Evolutionary conservation across 1,140 invertebrate genomes (phyloP), one percentile per base, ranked within the genome.

Genomic region (Drosophila albomicans): DNA sequence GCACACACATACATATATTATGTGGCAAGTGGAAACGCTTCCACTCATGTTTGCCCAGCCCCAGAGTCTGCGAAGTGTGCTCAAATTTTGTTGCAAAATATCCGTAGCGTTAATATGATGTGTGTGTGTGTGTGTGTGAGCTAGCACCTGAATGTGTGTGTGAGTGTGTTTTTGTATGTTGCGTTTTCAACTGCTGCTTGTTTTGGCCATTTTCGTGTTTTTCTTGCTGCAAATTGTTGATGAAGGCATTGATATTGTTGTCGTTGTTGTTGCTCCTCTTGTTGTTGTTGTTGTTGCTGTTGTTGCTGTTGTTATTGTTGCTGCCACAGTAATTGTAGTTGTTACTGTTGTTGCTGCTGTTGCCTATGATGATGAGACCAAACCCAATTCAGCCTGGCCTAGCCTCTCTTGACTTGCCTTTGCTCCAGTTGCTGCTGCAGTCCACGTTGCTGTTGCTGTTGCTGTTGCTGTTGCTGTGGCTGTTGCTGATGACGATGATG

Each of bases 211-310:
- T 79, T 73, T 74, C 78, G 15, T 82, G 73, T 87, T 82, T 75
- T 79, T 81, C 68, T 75, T 74, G 58, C 66, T 87, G 77, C 78
- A 89, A 87, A 87, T 87, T 88, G 85, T 89, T 84, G 85, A 80
- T 88, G 80, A 88, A 79, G 82, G 84, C 84, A 62, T 73, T 61
- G 64, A 49, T 78, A 65, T 69, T 76, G 71, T 62, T 62, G 45
- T 64, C 43, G 46, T 48, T 66, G 52, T 38, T 69, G 56, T 11
- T 52, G 38, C 7, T 74, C 65, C 54, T 66, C 15, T 69, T 81
- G 62, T 58, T 49, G 28, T 69, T 70, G 28, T 51, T 61, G 35
- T 46, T 67, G 15, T 38, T 69, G 54, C n/a, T n/a, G 41, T 28
- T 61, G 43, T 57, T 43, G 38, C 28, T 58, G 43, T 67, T 68